These are phyloP conservation scores for Orientallactaga sibirica DNA, from an alignment of 2,797 vertebrate genomes.

Conservation along the genomic window DNA sequence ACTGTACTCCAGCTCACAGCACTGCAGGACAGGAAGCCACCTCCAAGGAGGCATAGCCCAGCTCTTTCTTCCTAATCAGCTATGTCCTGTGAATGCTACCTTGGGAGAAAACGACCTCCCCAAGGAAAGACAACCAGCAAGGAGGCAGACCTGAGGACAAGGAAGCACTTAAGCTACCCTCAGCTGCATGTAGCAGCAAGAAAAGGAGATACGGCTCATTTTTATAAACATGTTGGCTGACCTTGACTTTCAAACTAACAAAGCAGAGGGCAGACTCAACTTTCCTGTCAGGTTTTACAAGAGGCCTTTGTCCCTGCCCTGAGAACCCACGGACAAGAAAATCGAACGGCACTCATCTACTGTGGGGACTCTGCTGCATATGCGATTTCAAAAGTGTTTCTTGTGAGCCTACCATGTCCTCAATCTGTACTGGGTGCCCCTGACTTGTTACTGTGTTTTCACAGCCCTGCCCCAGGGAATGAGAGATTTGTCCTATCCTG, in stretches of 20 bases:
- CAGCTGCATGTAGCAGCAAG: neutral
- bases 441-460: neutral
- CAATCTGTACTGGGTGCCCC: neutral
- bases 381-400: neutral
- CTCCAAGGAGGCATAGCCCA: neutral
- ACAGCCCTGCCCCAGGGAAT: neutral
- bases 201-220: neutral
- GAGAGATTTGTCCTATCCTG: neutral
- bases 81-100: neutral
- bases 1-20: neutral
- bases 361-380: too few relatives aligned
- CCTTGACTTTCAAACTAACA: neutral
- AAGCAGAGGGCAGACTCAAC: neutral
- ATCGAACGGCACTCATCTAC: neutral
- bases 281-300: neutral
- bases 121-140: neutral
- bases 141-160: neutral
- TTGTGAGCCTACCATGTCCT: neutral
- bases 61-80: neutral
- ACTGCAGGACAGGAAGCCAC: neutral
- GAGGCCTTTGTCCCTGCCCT: neutral
- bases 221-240: neutral
- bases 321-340: neutral
- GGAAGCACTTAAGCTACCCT: neutral
- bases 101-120: constrained; percentile 18